Evolutionary conservation across 92 coral and sea anemone species (phyloP), one percentile per base, ranked within the genome.

Genomic region (Desmophyllum pertusum): DNA sequence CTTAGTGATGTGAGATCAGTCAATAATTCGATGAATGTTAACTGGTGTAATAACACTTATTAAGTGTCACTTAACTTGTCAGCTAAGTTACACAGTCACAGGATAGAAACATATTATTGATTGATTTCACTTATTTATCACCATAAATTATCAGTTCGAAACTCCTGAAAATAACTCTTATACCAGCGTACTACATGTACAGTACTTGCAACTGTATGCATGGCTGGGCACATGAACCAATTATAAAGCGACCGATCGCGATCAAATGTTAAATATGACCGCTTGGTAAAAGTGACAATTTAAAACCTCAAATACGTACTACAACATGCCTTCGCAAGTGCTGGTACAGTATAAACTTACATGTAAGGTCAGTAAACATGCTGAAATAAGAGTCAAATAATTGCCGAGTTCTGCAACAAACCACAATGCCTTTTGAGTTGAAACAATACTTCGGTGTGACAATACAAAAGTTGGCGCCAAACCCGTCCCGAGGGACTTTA

Each of bases 271-370:
- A 1, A 33, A 59, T 15, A 59, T 7, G 65, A 59, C 65, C 33
- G 27, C 15, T 10, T 35, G 15, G 35, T 10, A 38, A n/a, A 67
- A n/a, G 72, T 18, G 72, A 6, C 45, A 67, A 33, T 38, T 36
- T n/a, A n/a, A n/a, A 37, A 67, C 72, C 45, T 17, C 72, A 67
- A 65, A 67, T n/a, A n/a, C n/a, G n/a, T n/a, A n/a, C 72, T 43
- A 18, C 72, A 67, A 37, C 72, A 37, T 35, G 39, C 10, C 25
- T 37, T 67, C 25, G 41, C 25, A 67, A 38, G 11, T 37, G 43
- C n/a, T 18, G 3, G 36, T 2, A 36, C 6, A 0, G 3, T 21
- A 5, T 36, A 33, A 17, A 21, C 72, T 33, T 67, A 18, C 45
- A 35, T 35, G 45, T 3, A 35, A 38, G 72, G 42, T 36, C 13